Base-by-base conservation (phyloP, 1,140 invertebrate species). In the Eurytemora carolleeae region DNA sequence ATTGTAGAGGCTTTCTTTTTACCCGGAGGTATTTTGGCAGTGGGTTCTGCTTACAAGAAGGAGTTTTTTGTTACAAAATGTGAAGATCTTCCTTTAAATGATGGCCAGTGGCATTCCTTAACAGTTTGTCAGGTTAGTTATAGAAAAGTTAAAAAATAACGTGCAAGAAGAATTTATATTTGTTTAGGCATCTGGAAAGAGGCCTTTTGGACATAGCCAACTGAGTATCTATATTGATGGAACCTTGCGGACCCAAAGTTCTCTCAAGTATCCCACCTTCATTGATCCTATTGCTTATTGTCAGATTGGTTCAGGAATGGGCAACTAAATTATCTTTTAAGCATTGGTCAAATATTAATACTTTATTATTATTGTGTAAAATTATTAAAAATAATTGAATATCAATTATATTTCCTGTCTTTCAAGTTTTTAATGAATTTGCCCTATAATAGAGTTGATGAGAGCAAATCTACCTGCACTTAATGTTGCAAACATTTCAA, bases 191-290 rank as follows among this genome's bases (percentile, higher is more conserved):
- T 74, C 74, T 26, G 76, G 79, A 1, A 75, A 73, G 63, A 67
- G 79, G 53, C 79, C 79, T n/a, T 80, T 81, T 69, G 75, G 76
- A 17, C 75, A 78, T 64, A 80, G 78, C 66, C 77, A 80, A 64
- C 68, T 82, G 3, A 73, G 72, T 61, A 73, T 82, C 21, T 81
- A 77, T 65, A 75, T 81, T 60, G 80, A 82, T 71, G 80, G 80
- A 25, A 70, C 72, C 20, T 75, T 78, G 63, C 74, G 74, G 63
- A 65, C 78, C 15, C 74, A 71, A 57, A 71, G 75, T 22, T 75
- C 76, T 0, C 70, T 81, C 17, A 81, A 80, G 65, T 78, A 78
- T 66, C 78, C 78, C 25, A 73, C 75, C 1, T 69, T 80, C 22
- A 73, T 74, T 64, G 80, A 81, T 67, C 77, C 78, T 71, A 71